These are phyloP conservation scores for Phrynocephalus versicolor DNA, from an alignment of 2,113 vertebrate species.

Conservation along the genomic window DNA sequence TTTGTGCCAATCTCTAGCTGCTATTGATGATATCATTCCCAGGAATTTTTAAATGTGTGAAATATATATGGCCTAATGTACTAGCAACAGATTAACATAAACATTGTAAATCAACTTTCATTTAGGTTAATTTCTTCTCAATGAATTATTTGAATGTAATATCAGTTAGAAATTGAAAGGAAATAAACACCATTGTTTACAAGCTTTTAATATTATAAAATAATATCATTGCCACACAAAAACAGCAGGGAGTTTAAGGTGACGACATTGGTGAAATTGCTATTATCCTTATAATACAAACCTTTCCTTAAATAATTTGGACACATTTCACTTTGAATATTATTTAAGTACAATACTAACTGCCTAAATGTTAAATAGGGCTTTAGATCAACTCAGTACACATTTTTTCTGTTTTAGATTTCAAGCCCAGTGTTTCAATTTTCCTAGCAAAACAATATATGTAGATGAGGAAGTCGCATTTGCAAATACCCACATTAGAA, in stretches of 20 bases:
- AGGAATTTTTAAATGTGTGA: too few relatives aligned
- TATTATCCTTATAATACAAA: constrained; percentile 52
- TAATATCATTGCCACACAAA: constrained; percentile 25
- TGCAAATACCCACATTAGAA: constrained; percentile 77
- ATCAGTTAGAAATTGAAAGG: constrained; percentile 18
- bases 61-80: not conserved
- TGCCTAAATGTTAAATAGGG: constrained; percentile 72
- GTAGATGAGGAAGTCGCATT: constrained; percentile 75
- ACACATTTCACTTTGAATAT: constrained; percentile 61
- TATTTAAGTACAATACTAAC: constrained; percentile 66
- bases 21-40: too few relatives aligned
- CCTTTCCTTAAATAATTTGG: constrained; percentile 61
- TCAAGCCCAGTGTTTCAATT: constrained; percentile 76
- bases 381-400: constrained; percentile 76
- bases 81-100: not conserved
- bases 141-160: not conserved
- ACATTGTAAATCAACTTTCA: not conserved
- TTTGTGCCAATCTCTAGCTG: too few relatives aligned
- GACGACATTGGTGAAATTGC: constrained; percentile 15
- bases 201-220: constrained; percentile 40
- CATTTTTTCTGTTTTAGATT: constrained; percentile 76
- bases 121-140: not conserved
- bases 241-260: constrained; percentile 10
- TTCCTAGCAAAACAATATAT: constrained; percentile 76
- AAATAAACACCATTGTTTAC: not conserved